Base-by-base conservation (phyloP, 2,888 invertebrate species). In the Parnassius glacialis region DNA sequence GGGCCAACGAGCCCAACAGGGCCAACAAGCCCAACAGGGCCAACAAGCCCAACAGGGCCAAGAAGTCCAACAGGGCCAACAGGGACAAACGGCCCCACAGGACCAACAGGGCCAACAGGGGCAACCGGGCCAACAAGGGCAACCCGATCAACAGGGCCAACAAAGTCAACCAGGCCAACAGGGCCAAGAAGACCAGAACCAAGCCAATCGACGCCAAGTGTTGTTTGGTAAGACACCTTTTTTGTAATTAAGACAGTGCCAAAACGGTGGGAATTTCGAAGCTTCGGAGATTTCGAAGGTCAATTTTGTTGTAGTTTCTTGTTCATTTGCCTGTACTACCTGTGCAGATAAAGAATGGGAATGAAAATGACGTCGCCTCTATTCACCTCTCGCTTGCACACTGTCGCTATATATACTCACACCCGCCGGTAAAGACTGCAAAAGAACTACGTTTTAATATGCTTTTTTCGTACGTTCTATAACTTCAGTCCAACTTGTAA, bases 151-250 rank as follows among this genome's bases (percentile, higher is more conserved):
- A 34, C 34, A 34, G 34, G 25, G 25, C 25, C 25, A 25, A 25
- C 5, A 3, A 7, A 7, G 25, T 7, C 25, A 25, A 25, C 25
- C 3, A 7, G 34, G 34, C 2, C 43, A 10, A 43, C 43, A 44
- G 44, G 44, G 54, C 44, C 43, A 54, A 42, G 41, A 52, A 10
- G 52, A 52, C 12, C 52, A 67, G 44, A 67, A 62, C 25, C 71
- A 75, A 65, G 72, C 70, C 52, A 74, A 73, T 62, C 73, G 78
- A 13, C 48, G 48, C 13, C 48, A 48, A 9, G 48, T 48, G 9
- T 3, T 48, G 16, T 13, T 48, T 16, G 48, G 48, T 48, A 13
- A 48, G 48, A 48, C 13, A 9, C n/a, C 10, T 48, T 10, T 48
- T 48, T 48, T 48, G n/a, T 13, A 13, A 16, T 13, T 47, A 47